These are phyloP conservation scores for Watersipora subatra DNA, from an alignment of 1,140 invertebrate species.

Conservation along the genomic window DNA sequence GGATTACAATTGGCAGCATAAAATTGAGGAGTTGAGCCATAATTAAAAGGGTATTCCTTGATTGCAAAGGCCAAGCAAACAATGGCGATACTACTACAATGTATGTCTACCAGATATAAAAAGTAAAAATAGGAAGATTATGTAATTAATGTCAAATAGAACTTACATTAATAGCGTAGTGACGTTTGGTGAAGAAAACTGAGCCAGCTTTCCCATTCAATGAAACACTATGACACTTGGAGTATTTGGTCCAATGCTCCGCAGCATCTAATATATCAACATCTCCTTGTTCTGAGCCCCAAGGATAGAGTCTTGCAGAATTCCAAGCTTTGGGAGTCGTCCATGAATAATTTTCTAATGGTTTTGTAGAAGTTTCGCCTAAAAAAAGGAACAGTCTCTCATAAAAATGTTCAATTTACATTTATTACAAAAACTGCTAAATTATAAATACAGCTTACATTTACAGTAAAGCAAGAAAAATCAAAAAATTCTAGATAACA, in stretches of 20 bases:
- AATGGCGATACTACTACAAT: too few species aligned
- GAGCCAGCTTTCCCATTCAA: background rate
- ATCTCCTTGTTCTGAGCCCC: background rate
- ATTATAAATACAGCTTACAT: too few species aligned
- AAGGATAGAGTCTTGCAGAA: background rate
- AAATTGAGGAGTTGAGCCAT: background rate
- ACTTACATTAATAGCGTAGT: background rate
- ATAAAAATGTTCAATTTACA: too few species aligned
- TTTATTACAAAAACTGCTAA: too few species aligned
- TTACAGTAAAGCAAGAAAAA: too few species aligned
- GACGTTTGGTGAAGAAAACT: background rate
- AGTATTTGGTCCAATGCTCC: background rate
- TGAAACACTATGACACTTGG: background rate
- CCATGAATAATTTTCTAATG: too few species aligned
- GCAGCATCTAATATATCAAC: background rate
- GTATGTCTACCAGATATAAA: background rate
- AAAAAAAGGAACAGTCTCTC: too few species aligned
- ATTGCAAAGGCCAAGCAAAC: too few species aligned
- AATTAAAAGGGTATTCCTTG: background rate
- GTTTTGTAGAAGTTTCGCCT: too few species aligned
- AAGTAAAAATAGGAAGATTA: background rate
- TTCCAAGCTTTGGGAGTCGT: background rate
- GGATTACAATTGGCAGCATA: background rate
- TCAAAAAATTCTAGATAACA: too few species aligned
- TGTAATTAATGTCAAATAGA: background rate